Base-by-base conservation (phyloP, 2,888 invertebrate genomes). In the Cheilosia variabilis region DNA sequence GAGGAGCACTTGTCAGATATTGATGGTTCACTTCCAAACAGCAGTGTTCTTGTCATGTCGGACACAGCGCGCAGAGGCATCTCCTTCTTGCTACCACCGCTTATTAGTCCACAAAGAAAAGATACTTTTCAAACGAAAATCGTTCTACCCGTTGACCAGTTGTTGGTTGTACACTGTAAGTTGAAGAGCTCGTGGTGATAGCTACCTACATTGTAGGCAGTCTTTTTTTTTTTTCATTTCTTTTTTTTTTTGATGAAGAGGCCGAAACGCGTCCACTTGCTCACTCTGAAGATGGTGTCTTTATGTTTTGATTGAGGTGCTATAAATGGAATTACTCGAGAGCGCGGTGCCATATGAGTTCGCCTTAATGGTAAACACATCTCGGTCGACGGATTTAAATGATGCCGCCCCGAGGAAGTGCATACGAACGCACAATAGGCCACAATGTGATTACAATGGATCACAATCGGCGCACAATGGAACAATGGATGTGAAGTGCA, bases 1-100 rank as follows among this genome's bases (percentile, higher is more conserved):
- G 86, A 86, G 63, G 52, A 86, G 81, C 81, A 86, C 81, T 86
- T 86, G 86, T 77, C 81, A 76, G 76, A 81, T 86, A 81, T 86
- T 81, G 86, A 86, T 81, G 81, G 76, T 81, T 86, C 81, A 86
- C 81, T 86, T 86, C 71, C 84, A 86, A 86, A 80, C 80, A 86
- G 65, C 69, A 31, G 31, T 27, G 34, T 62, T 75, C 55, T 65
- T 75, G 63, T 34, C 71, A 62, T 79, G 79, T 79, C 68, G 22
- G 55, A 75, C 62, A 68, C 37, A 37, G 31, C 22, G 27, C 24
- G 55, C 68, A 63, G 55, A 60, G 69, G 79, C 68, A 73, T 45
- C 69, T 68, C 57, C 34, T 31, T 15, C 19, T n/a, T 31, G n/a
- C 31, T 17, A 43, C 52, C 13, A n/a, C 58, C 57, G 79, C 53